Evolutionary conservation across 2,888 invertebrate genomes (phyloP).

Genomic region (Nephrocerus scutellatus): DNA sequence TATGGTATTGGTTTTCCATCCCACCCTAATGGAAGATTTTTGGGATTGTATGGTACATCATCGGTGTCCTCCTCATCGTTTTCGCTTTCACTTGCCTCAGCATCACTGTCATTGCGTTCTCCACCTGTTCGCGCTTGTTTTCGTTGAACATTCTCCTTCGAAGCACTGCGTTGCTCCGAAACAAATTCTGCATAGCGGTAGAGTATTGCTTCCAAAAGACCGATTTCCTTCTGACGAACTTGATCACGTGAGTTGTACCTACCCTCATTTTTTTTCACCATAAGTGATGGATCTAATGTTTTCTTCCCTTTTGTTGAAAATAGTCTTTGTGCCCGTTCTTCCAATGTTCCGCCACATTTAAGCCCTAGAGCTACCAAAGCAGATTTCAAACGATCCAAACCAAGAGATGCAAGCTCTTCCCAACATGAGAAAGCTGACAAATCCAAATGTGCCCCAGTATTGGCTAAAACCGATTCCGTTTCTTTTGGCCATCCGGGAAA

Average conservation of each 20-base stretch:
- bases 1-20: slow-evolving; percentile 95
- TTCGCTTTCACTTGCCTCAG: slow-evolving; percentile 71
- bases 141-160: slow-evolving; percentile 96
- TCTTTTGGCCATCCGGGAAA: slow-evolving; percentile 98
- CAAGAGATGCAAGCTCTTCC: slow-evolving; percentile 94
- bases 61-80: slow-evolving; percentile 86
- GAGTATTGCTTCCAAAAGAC: slow-evolving; percentile 79
- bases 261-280: slow-evolving; percentile 66
- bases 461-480: slow-evolving; percentile 84
- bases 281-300: slow-evolving; percentile 81
- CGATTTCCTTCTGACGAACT: slow-evolving; percentile 78
- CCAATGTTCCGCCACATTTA: slow-evolving; percentile 97
- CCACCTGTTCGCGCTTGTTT: slow-evolving; percentile 95
- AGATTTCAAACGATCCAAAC: slow-evolving; percentile 93
- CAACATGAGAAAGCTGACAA: slow-evolving; percentile 96
- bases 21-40: slow-evolving; percentile 98
- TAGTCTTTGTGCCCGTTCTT: slow-evolving; percentile 92
- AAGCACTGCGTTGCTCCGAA: slow-evolving; percentile 77
- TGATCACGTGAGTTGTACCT: slow-evolving; percentile 54
- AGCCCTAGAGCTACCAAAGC: slow-evolving; percentile 93
- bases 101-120: slow-evolving; percentile 86
- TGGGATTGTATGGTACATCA: slow-evolving; percentile 98
- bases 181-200: slow-evolving; percentile 82
- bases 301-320: slow-evolving; percentile 94
- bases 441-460: slow-evolving; percentile 94